phyloP scores from a whole-genome alignment of 2,888 invertebrate species.

The Synergus gifuensis region DNA sequence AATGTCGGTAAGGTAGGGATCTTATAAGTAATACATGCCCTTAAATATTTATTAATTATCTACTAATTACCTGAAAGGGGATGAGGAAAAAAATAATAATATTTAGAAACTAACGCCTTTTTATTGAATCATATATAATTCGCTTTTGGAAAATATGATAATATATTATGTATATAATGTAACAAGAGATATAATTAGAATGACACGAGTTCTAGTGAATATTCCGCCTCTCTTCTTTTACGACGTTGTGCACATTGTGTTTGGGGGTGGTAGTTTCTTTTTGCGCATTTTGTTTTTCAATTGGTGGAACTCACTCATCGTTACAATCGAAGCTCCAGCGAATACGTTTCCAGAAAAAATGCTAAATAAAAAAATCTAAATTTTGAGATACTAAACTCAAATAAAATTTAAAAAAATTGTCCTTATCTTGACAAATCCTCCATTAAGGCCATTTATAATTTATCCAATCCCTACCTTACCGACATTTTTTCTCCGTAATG shows the following conservation, averaged over 20 bases:
- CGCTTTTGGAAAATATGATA: constrained; percentile 76
- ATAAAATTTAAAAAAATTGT: neutral
- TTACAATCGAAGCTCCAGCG: constrained; percentile 21
- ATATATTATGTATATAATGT: constrained; percentile 73
- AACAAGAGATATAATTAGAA: constrained; percentile 76
- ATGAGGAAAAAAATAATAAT: neutral
- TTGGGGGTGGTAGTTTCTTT: constrained; percentile 18
- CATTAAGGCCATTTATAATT: neutral
- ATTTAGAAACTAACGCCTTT: constrained; percentile 56
- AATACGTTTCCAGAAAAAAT: neutral
- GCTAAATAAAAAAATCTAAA: neutral
- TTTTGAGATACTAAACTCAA: neutral
- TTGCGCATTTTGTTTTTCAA: constrained; percentile 17
- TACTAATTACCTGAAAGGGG: too few relatives aligned
- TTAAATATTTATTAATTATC: too few relatives aligned
- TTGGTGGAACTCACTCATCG: constrained; percentile 24
- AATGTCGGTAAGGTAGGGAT: too few relatives aligned
- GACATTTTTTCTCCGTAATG: too few relatives aligned
- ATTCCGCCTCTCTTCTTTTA: constrained; percentile 63
- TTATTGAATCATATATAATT: constrained; percentile 76
- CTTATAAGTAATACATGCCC: too few relatives aligned
- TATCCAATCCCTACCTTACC: too few relatives aligned
- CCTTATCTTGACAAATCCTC: neutral
- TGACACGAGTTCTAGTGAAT: constrained; percentile 75
- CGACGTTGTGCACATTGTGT: constrained; percentile 66